Percentiles rank a stretch among this genome's conserved stretches.
phyloP scores from a whole-genome alignment of 1,140 invertebrate species.

The Drosophila tristis region DNA sequence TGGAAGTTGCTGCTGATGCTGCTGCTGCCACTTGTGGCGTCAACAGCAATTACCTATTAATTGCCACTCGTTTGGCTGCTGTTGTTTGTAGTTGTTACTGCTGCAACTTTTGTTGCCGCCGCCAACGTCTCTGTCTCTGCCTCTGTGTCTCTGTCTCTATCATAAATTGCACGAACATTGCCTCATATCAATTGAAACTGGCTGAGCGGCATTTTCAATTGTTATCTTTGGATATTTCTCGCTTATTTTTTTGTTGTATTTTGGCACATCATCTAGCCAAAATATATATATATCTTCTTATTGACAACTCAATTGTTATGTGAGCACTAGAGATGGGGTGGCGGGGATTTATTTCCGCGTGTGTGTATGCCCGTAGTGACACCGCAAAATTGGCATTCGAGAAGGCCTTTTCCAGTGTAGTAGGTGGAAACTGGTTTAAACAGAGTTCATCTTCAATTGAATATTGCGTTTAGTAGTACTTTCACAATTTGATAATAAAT shows the following conservation, averaged over 20 bases:
- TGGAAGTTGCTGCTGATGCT: conserved; percentile 52
- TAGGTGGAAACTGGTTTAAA: conserved; percentile 30
- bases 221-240: conserved; percentile 59
- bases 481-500: conserved; percentile 22
- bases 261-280: conserved; percentile 34
- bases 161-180: conserved; percentile 72
- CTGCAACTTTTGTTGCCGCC: conserved; percentile 53
- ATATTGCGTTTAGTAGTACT: conserved; percentile 20
- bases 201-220: conserved; percentile 36
- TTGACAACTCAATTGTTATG: conserved; percentile 51
- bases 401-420: conserved; percentile 27
- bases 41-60: conserved; percentile 76
- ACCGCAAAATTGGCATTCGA: conserved; percentile 28
- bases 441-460: conserved; percentile 33
- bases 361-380: conserved; percentile 32
- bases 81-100: conserved; percentile 30
- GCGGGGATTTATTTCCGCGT: conserved; percentile 32
- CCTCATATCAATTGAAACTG: conserved; percentile 72
- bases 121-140: conserved; percentile 42
- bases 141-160: conserved; percentile 54
- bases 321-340: conserved; percentile 23
- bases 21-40: conserved; percentile 23
- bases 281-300: conserved; percentile 38
- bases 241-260: conserved; percentile 7
- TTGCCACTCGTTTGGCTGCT: conserved; percentile 49